Base-by-base conservation (phyloP, 2,888 invertebrate species). In the Geophilus truncorum region DNA sequence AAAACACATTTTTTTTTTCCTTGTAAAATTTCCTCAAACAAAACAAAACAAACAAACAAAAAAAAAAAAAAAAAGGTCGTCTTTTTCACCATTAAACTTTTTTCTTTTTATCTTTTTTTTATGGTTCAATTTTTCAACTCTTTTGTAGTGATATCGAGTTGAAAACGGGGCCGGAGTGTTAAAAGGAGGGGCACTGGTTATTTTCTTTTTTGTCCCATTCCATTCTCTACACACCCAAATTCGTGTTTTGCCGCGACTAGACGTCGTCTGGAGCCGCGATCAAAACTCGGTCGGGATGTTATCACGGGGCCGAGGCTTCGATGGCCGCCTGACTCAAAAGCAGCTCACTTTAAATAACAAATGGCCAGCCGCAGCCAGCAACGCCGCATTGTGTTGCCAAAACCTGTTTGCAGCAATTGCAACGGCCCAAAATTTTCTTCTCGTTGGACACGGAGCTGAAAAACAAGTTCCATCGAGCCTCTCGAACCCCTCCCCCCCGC, bases 211-310 rank as follows among this genome's bases (percentile, higher is more conserved):
- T 25, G 23, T 70, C 28, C 70, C 12, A 70, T 25, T 28, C 40
- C 36, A 36, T 36, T 36, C 36, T 36, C 45, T 45, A 45, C 45
- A 45, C 45, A 70, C 25, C 28, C 70, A 70, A 70, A 70, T 70
- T 70, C 25, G 18, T 51, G 51, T 51, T 51, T 51, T 51, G 51
- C 51, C 6, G n/a, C 25, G 25, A 25, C 70, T 28, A 70, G 70
- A 70, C 70, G 15, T 28, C 28, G 70, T 70, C 70, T 70, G 70
- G 70, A 28, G 28, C 70, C 28, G 12, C 70, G 70, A 70, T 70
- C 70, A 70, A 70, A 70, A 70, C 70, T 70, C 70, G 70, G 70
- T 70, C 70, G 70, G 70, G 70, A 70, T 70, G 70, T 70, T 70
- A 70, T 70, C 70, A 70, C 70, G 70, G 70, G 70, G 7, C 51